phyloP scores from a whole-genome alignment of 2,888 invertebrate genomes.

The Andrena marginata region DNA sequence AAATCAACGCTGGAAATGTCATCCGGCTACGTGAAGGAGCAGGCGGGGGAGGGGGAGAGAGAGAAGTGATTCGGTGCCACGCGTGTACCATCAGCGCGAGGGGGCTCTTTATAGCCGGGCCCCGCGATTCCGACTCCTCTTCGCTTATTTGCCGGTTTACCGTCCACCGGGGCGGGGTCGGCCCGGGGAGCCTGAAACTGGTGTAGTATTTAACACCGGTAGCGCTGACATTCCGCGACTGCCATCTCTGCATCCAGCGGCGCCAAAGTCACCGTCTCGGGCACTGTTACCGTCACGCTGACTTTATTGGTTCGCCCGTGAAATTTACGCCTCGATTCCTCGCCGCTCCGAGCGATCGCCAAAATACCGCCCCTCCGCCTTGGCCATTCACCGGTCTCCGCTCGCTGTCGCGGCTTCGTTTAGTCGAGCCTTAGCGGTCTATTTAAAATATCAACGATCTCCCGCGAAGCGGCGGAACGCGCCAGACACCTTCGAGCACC shows the following conservation, averaged over 20 bases:
- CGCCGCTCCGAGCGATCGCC: constrained; percentile 4
- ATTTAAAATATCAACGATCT: not conserved
- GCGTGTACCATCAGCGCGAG: not conserved
- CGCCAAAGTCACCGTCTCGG: constrained; percentile 62
- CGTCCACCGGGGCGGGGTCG: not conserved
- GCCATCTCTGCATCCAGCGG: constrained; percentile 63
- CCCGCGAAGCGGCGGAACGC: not conserved
- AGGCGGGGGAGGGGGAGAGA: too few relatives aligned
- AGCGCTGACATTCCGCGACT: constrained; percentile 67
- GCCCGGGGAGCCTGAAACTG: not conserved
- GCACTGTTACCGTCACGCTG: constrained; percentile 45
- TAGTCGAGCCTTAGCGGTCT: not conserved
- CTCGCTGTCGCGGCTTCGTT: constrained; percentile 22
- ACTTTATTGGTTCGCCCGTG: constrained; percentile 44
- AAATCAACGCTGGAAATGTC: constrained; percentile 4
- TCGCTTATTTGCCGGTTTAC: constrained; percentile 36
- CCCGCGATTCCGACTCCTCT: not conserved
- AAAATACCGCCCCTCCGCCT: not conserved
- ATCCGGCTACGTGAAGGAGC: not conserved
- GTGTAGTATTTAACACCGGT: constrained; percentile 55
- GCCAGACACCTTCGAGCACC: too few relatives aligned
- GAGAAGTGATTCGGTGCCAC: constrained; percentile 18
- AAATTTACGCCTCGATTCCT: constrained; percentile 47
- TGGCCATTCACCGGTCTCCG: not conserved
- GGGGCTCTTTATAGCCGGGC: not conserved